These are phyloP conservation scores for Poliocrania exsul DNA, from an alignment of 2,797 vertebrate genomes.

Conservation along the genomic window DNA sequence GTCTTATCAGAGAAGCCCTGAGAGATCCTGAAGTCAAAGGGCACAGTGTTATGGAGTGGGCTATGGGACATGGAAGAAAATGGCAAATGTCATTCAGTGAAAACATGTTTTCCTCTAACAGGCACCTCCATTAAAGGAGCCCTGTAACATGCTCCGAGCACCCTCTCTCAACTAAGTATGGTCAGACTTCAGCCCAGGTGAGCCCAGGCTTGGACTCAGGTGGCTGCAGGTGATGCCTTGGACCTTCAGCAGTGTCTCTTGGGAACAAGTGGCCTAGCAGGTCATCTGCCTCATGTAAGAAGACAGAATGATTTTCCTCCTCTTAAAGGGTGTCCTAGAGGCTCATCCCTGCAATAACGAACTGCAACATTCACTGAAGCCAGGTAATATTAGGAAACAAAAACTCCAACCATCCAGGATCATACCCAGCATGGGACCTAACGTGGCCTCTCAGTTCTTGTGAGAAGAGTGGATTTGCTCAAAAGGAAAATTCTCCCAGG, in stretches of 20 bases:
- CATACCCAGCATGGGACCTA: not conserved
- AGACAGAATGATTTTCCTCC: not conserved
- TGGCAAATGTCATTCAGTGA: not conserved
- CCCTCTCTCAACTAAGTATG: not conserved
- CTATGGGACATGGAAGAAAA: accelerated
- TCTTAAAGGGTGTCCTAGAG: not conserved
- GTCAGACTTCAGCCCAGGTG: not conserved
- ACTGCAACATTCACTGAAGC: not conserved
- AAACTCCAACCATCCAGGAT: not conserved
- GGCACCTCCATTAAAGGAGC: not conserved
- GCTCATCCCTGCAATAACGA: not conserved
- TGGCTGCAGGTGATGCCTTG: not conserved
- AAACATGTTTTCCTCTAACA: accelerated
- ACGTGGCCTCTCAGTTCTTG: not conserved
- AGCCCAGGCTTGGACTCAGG: not conserved
- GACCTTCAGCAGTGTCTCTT: not conserved
- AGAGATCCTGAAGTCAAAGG: not conserved
- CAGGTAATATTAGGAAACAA: not conserved
- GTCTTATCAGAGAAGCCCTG: not conserved
- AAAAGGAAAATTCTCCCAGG: not conserved
- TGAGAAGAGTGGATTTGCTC: not conserved
- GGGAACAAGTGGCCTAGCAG: not conserved
- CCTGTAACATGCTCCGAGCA: not conserved
- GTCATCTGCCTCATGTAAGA: not conserved
- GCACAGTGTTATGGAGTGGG: not conserved